Evolutionary conservation across 2,113 vertebrate species (phyloP).

Genomic region (Cyphomyrus plagiostoma): DNA sequence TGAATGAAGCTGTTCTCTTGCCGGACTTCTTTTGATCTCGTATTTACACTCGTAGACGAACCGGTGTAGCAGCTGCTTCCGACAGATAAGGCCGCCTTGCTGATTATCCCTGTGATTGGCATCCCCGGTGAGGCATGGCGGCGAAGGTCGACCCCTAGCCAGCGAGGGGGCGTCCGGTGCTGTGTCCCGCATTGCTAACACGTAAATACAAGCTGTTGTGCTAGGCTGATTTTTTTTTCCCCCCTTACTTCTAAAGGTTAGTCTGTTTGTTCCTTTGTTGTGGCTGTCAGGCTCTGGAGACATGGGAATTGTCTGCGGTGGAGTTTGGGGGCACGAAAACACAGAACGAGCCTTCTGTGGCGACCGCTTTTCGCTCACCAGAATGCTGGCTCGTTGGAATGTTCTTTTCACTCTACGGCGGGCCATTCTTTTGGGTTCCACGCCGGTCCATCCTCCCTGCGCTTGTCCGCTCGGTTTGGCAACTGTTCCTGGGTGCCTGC

Average conservation of each 20-base stretch:
- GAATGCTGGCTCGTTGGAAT: not conserved
- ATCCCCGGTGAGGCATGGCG: conserved; percentile 24
- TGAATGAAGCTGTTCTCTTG: not conserved
- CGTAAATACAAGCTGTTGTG: conserved; percentile 6
- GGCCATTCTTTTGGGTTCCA: not conserved
- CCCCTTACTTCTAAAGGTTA: conserved; percentile 6
- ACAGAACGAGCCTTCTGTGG: not conserved
- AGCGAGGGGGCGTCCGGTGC: not conserved
- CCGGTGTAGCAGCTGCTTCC: conserved; percentile 28
- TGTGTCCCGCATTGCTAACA: not conserved
- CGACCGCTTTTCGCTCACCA: not conserved
- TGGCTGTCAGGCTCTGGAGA: not conserved
- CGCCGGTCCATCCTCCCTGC: not conserved
- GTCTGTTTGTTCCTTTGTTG: conserved; percentile 8
- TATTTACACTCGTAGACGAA: conserved; percentile 3
- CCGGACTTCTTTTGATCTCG: conserved; percentile 18
- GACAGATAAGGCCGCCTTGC: conserved; percentile 44
- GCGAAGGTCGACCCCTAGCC: not conserved
- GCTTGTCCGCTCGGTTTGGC: not conserved
- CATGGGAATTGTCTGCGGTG: not conserved
- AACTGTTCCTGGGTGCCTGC: not conserved
- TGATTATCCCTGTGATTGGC: conserved; percentile 41
- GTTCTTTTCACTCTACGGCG: not conserved
- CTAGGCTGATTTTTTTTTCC: not conserved
- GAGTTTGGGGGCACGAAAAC: not conserved